Percentiles rank a stretch among this genome's conserved stretches.
These are phyloP conservation scores for Peromyscus nudipes DNA, from an alignment of 2,797 vertebrate genomes.

Conservation along the genomic window DNA sequence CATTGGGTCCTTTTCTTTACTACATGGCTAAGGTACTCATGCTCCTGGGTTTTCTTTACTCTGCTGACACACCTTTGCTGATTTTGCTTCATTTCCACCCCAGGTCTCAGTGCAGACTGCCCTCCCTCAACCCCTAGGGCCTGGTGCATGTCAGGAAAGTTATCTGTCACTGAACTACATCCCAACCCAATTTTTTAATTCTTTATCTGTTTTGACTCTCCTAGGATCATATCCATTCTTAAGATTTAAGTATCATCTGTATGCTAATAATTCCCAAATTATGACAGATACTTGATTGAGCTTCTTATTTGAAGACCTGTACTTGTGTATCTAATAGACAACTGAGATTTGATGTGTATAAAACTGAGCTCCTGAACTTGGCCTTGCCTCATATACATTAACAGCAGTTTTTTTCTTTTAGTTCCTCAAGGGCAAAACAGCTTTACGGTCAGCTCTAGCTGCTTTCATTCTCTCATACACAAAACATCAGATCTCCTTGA, in stretches of 20 bases:
- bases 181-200: neutral
- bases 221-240: neutral
- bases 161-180: neutral
- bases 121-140: neutral
- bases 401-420: slow-evolving; percentile 37
- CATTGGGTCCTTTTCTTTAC: slow-evolving; percentile 25
- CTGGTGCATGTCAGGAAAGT: neutral
- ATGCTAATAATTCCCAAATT: slow-evolving; percentile 35
- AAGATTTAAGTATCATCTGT: slow-evolving; percentile 9
- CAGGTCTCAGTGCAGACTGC: slow-evolving; percentile 4
- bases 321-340: slow-evolving; percentile 25
- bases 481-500: slow-evolving; percentile 12
- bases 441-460: neutral
- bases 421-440: slow-evolving; percentile 19
- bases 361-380: slow-evolving; percentile 10
- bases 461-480: neutral
- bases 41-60: slow-evolving; percentile 6
- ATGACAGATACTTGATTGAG: neutral
- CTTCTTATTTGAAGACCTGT: neutral
- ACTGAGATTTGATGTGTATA: slow-evolving; percentile 6
- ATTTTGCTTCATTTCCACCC: slow-evolving; percentile 33
- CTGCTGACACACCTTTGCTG: neutral
- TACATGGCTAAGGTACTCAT: neutral
- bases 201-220: neutral
- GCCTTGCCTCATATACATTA: neutral